Percentiles rank a stretch among this genome's conserved stretches.
phyloP scores from a whole-genome alignment of 2,113 vertebrate species.

The Ancistrus triradiatus region DNA sequence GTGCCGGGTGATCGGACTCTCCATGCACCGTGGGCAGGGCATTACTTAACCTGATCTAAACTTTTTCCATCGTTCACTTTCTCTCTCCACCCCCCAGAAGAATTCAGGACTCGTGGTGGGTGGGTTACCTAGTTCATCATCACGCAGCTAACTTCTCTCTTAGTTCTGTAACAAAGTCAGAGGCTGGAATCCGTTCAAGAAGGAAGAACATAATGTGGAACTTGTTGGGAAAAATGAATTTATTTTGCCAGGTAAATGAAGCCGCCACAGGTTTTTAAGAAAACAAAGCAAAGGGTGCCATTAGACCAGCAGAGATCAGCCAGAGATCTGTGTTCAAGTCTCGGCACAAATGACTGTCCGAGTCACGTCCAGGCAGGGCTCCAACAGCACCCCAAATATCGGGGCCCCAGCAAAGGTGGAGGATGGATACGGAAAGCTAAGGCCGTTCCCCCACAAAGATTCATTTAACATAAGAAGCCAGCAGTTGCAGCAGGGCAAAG shows the following conservation, averaged over 20 bases:
- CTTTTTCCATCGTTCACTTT: background rate
- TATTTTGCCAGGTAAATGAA: slow-evolving; percentile 3
- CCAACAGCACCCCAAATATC: too few species aligned
- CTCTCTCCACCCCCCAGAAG: slow-evolving; percentile 12
- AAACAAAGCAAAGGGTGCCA: too few species aligned
- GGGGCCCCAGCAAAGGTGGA: too few species aligned
- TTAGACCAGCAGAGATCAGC: too few species aligned
- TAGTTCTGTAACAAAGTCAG: slow-evolving; percentile 14
- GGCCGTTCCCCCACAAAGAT: too few species aligned
- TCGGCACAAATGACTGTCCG: too few species aligned
- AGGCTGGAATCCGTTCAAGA: slow-evolving; percentile 16
- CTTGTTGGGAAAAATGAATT: slow-evolving; percentile 6
- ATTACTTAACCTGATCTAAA: slow-evolving; percentile 16
- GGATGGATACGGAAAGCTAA: too few species aligned
- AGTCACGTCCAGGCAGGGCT: too few species aligned
- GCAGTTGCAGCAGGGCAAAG: too few species aligned
- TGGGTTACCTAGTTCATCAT: slow-evolving; percentile 41
- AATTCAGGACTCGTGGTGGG: slow-evolving; percentile 37
- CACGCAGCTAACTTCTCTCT: slow-evolving; percentile 29
- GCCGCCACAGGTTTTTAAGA: background rate
- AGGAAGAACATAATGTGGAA: background rate
- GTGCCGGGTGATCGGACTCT: slow-evolving; percentile 18
- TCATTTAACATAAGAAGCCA: too few species aligned
- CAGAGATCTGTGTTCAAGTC: too few species aligned
- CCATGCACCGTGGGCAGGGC: slow-evolving; percentile 28